Evolutionary conservation across 2,888 invertebrate species (phyloP).

Genomic region (Mythimna loreyi): DNA sequence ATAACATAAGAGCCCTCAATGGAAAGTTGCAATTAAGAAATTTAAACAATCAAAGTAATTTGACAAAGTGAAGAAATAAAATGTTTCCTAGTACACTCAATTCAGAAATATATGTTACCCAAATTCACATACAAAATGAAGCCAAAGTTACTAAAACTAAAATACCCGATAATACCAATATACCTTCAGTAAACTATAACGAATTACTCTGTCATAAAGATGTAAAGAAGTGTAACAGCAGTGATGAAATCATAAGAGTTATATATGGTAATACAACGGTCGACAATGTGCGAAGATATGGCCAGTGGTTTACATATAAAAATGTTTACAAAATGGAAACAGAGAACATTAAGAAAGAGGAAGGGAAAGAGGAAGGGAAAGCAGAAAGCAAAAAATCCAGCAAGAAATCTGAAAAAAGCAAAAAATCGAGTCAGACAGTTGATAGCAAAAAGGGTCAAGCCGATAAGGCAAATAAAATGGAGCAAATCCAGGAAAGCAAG

Average conservation of each 20-base stretch:
- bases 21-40: neutral
- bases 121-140: constrained; percentile 33
- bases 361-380: neutral
- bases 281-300: neutral
- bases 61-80: constrained; percentile 13
- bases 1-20: neutral
- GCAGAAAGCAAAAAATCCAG: neutral
- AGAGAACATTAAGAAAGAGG: constrained; percentile 1
- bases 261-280: neutral
- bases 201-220: neutral
- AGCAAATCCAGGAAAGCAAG: too few relatives aligned
- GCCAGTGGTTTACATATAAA: neutral
- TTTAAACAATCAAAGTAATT: neutral
- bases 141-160: constrained; percentile 19
- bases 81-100: constrained; percentile 12
- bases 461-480: too few relatives aligned
- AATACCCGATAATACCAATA: constrained; percentile 4
- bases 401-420: too few relatives aligned
- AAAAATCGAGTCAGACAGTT: too few relatives aligned
- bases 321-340: neutral
- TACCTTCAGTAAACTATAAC: neutral
- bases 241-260: neutral
- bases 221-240: neutral
- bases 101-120: constrained; percentile 6
- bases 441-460: too few relatives aligned